These are phyloP conservation scores for Tipula vernalis DNA, from an alignment of 2,888 invertebrate species.

Conservation along the genomic window DNA sequence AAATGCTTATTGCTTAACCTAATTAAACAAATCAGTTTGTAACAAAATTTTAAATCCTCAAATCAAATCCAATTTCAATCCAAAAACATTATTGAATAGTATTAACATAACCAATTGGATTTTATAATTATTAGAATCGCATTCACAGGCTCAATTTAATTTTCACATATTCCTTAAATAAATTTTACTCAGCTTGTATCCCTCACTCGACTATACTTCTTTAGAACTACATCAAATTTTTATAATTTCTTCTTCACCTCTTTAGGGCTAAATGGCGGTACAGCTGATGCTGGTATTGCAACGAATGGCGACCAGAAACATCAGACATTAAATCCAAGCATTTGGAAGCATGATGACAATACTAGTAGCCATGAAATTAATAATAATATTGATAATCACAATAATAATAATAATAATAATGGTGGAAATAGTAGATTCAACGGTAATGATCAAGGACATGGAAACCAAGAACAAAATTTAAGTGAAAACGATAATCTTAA, in stretches of 20 bases:
- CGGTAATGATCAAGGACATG: background rate
- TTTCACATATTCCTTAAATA: no score
- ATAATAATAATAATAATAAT: slow-evolving; percentile 11
- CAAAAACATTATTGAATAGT: no score
- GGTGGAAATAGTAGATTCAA: slow-evolving; percentile 8
- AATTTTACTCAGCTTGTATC: no score
- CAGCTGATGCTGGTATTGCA: background rate
- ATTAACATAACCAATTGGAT: no score
- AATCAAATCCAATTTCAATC: no score
- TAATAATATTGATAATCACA: slow-evolving; percentile 22
- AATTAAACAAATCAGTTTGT: no score
- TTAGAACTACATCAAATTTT: background rate
- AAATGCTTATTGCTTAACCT: no score
- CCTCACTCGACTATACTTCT: no score
- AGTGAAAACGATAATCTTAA: background rate
- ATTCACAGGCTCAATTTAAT: no score
- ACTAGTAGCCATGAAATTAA: slow-evolving; percentile 17
- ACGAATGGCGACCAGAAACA: background rate
- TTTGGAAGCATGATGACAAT: slow-evolving; percentile 13
- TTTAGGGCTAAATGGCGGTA: background rate
- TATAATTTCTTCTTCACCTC: background rate
- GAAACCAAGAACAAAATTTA: background rate
- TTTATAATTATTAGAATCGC: no score
- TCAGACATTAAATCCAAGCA: slow-evolving; percentile 7
- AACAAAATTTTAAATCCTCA: no score